Evolutionary conservation across 2,113 vertebrate species (phyloP).

Genomic region (Fulica atra): DNA sequence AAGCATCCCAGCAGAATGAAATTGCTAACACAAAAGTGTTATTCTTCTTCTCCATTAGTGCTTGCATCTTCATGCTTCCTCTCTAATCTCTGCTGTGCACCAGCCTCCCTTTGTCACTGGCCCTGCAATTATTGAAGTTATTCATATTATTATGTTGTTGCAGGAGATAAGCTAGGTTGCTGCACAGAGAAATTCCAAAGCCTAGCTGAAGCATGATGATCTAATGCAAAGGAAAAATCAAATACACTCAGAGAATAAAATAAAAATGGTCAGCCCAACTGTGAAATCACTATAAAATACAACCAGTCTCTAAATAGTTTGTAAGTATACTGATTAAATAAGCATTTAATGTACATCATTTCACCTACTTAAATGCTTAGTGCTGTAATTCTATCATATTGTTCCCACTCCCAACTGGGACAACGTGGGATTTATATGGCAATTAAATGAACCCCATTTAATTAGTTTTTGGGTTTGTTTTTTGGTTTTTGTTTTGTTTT

Average conservation of each 20-base stretch:
- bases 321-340: neutral
- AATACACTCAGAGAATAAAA: neutral
- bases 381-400: neutral
- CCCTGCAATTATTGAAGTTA: neutral
- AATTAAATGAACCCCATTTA: conserved; percentile 5
- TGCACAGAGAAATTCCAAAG: neutral
- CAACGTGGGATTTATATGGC: neutral
- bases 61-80: neutral
- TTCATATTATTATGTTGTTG: neutral
- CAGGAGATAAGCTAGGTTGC: neutral
- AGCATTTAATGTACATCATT: neutral
- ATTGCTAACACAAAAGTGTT: neutral
- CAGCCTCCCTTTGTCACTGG: neutral
- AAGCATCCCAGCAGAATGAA: neutral
- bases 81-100: neutral
- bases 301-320: neutral
- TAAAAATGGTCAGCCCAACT: neutral
- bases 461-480: neutral
- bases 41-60: neutral
- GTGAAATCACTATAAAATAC: neutral
- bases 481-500: neutral
- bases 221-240: neutral
- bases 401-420: neutral
- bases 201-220: neutral
- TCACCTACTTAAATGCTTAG: neutral